These are phyloP conservation scores for Acanthococcus lagerstroemiae DNA, from an alignment of 2,888 invertebrate genomes.

Conservation along the genomic window DNA sequence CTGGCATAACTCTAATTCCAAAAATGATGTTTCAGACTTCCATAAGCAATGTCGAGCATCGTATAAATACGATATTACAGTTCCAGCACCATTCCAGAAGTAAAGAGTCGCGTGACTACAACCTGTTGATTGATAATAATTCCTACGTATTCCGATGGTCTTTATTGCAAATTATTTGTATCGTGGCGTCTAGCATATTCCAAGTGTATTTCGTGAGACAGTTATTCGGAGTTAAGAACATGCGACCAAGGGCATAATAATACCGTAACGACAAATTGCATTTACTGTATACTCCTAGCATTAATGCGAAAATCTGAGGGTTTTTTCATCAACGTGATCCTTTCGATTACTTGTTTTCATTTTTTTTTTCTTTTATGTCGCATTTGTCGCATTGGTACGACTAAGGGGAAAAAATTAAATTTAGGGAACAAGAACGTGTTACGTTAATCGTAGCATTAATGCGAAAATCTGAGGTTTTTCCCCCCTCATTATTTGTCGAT, in stretches of 20 bases:
- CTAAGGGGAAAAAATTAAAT: neutral
- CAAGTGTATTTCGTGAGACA: conserved; percentile 84
- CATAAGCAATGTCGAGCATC: conserved; percentile 66
- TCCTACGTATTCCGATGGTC: conserved; percentile 84
- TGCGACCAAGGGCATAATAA: conserved; percentile 31
- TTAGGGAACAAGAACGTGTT: neutral
- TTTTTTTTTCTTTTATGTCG: neutral
- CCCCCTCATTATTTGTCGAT: too few species aligned
- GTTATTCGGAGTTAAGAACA: conserved; percentile 65
- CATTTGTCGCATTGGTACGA: neutral
- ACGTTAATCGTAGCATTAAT: too few species aligned
- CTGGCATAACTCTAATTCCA: too few species aligned
- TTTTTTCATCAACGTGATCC: neutral
- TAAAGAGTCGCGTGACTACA: conserved; percentile 71
- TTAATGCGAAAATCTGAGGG: neutral
- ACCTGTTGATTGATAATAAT: conserved; percentile 70
- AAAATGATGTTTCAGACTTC: conserved; percentile 49
- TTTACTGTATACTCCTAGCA: neutral
- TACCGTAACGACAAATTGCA: neutral
- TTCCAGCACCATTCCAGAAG: conserved; percentile 72
- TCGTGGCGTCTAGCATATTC: conserved; percentile 62
- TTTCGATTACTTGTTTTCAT: neutral
- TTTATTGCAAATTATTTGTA: conserved; percentile 70
- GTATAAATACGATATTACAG: conserved; percentile 75
- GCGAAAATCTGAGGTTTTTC: too few species aligned